Evolutionary conservation across 1,140 invertebrate species (phyloP), one percentile per base, ranked within the genome.

Genomic region (Caenorhabditis remanei): DNA sequence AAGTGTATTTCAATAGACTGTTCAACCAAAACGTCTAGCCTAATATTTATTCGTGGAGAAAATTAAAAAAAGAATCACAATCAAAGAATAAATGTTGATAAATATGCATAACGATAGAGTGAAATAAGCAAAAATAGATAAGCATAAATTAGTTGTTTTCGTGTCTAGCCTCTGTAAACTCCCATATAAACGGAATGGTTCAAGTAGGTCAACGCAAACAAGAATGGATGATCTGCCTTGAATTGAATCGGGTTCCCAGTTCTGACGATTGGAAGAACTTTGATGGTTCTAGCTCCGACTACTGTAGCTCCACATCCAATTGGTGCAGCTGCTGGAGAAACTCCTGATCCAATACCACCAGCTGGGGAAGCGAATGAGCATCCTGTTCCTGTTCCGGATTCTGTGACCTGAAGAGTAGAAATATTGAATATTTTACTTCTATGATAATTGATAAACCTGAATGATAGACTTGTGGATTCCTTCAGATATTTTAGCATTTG

Each of bases 111-210:
- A 0, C 32, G 32, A 32, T 32, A 58, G 14, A 58, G 14, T 1
- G 19, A 58, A 7, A 58, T 19, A 7, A 19, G 4, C 55, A 58
- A 58, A 58, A 58, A n/a, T n/a, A 58, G 9, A 53, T 9, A 53
- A 13, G 50, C 50, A 53, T 53, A 53, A 53, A 53, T 53, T 53
- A 53, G 4, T 9, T 13, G 16, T 13, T 53, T 9, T 13, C 9
- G 16, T 9, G 16, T 13, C 19, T 63, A 40, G 1, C 61, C 61
- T 63, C 61, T 63, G 32, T 50, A 82, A 13, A 82, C 75, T 4
- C 75, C 75, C 75, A 82, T 82, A 41, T 24, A 82, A 32, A 82
- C 48, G 13, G 75, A 55, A 55, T 82, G 75, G 19, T 82, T 82
- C 46, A 24, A 13, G 19, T 50, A 82, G 53, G 41, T 82, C 46